Evolutionary conservation across 1,140 invertebrate species (phyloP).

Genomic region (Ectropis grisescens): DNA sequence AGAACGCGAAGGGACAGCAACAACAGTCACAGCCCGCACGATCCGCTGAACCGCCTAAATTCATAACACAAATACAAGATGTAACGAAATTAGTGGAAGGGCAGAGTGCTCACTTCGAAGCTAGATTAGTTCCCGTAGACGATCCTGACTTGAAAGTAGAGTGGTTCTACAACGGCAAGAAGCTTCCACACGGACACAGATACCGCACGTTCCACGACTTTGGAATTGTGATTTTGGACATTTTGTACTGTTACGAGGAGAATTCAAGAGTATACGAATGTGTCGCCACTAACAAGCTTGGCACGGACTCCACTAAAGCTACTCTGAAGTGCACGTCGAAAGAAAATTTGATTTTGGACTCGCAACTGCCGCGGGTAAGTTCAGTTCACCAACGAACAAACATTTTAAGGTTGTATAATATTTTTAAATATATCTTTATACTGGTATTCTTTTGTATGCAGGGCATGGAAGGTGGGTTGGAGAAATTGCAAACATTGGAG

Average conservation of each 20-base stretch:
- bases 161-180: constrained; percentile 96
- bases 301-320: constrained; percentile 89
- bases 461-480: constrained; percentile 93
- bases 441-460: too few relatives aligned
- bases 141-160: constrained; percentile 95
- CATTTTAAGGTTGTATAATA: too few relatives aligned
- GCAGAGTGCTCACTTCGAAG: constrained; percentile 95
- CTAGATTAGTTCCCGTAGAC: constrained; percentile 87
- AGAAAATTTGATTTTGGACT: constrained; percentile 93
- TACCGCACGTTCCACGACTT: constrained; percentile 98
- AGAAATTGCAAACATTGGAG: constrained; percentile 94
- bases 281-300: constrained; percentile 91
- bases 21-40: constrained; percentile 74
- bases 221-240: constrained; percentile 95
- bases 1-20: constrained; percentile 76
- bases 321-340: constrained; percentile 90
- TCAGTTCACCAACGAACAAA: too few relatives aligned
- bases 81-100: constrained; percentile 89
- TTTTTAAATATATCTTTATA: too few relatives aligned
- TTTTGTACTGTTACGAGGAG: constrained; percentile 96
- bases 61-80: constrained; percentile 88
- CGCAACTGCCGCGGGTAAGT: constrained; percentile 89
- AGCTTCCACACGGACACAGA: constrained; percentile 91
- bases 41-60: constrained; percentile 87
- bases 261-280: constrained; percentile 96